Evolutionary conservation across 2,888 invertebrate species (phyloP).

Genomic region (Eristalis arbustorum): DNA sequence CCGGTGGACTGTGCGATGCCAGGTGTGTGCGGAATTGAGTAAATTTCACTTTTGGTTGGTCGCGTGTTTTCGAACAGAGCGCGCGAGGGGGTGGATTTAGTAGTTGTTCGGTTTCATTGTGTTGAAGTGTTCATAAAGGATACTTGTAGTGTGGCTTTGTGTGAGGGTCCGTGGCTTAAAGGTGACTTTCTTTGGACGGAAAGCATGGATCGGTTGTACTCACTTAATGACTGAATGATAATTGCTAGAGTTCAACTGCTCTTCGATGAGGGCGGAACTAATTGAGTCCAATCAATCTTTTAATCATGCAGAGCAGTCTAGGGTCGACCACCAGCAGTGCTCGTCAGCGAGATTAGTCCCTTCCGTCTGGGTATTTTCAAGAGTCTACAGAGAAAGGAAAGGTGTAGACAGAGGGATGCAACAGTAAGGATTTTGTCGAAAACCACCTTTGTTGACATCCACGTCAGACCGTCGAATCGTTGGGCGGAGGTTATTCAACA

Average conservation of each 20-base stretch:
- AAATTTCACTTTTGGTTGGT: neutral
- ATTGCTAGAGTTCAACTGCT: neutral
- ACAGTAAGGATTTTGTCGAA: neutral
- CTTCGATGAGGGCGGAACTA: neutral
- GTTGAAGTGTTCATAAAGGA: neutral
- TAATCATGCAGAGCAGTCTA: neutral
- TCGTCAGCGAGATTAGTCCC: no score
- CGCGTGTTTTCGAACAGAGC: neutral
- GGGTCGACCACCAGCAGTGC: neutral
- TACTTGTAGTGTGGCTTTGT: neutral
- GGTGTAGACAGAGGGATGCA: neutral
- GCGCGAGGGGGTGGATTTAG: neutral
- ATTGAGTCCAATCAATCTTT: neutral
- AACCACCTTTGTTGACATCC: neutral
- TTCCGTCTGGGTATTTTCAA: no score
- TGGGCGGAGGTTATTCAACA: neutral
- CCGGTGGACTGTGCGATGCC: neutral
- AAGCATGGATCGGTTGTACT: neutral
- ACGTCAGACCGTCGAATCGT: neutral
- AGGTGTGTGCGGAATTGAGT: neutral
- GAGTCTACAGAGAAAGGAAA: no score
- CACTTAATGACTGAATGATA: neutral
- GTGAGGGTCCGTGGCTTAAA: neutral
- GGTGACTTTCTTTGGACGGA: neutral
- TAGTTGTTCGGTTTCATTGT: neutral